Conservation (phyloP, 2,888 invertebrate genomes). For the Torymus texanus region DNA sequence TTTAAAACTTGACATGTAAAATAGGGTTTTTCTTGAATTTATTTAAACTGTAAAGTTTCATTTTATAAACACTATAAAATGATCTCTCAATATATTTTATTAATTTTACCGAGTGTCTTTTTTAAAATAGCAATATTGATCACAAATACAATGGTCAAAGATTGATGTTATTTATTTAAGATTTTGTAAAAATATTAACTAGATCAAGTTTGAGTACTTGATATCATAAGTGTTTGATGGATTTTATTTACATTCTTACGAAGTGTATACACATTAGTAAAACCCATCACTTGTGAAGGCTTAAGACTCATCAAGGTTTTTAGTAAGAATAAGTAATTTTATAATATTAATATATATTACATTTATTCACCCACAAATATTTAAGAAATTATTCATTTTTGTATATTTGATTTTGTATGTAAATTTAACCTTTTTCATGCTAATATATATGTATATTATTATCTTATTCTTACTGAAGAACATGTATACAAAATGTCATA, state of each 20-base stretch:
- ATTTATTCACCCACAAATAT: too few relatives aligned
- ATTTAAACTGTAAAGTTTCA: too few relatives aligned
- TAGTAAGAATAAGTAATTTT: conserved; percentile 25
- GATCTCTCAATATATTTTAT: too few relatives aligned
- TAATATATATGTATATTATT: neutral
- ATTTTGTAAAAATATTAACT: conserved; percentile 15
- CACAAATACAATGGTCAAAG: neutral
- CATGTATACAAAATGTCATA: neutral
- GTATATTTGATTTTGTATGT: too few relatives aligned
- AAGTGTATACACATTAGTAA: conserved; percentile 15
- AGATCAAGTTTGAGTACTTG: conserved; percentile 3
- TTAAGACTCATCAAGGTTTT: neutral
- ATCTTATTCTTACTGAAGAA: conserved; percentile 21
- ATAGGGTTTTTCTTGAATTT: too few relatives aligned
- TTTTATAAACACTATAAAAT: too few relatives aligned
- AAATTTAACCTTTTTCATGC: too few relatives aligned
- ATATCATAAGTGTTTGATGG: conserved; percentile 15
- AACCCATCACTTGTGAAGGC: conserved; percentile 13
- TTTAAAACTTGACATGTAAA: too few relatives aligned
- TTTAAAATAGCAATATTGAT: conserved; percentile 30
- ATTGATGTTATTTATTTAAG: conserved; percentile 30
- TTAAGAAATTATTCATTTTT: too few relatives aligned
- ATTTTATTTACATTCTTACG: conserved; percentile 19
- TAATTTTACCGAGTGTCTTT: conserved; percentile 36
- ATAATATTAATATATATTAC: neutral